These are phyloP conservation scores for Polypterus bichir DNA, from an alignment of 2,113 vertebrate species.

Conservation along the genomic window DNA sequence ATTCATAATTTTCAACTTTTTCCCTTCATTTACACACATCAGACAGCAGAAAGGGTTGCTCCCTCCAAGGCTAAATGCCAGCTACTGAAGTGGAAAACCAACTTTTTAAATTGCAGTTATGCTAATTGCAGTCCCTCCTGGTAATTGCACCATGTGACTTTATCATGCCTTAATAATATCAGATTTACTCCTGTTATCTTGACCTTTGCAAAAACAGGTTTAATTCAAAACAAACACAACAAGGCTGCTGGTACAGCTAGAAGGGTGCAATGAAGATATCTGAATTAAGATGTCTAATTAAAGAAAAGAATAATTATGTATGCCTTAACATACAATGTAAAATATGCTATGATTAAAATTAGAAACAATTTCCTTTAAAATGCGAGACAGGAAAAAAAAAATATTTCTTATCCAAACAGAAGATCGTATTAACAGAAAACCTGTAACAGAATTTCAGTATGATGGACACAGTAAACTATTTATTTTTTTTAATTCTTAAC, in stretches of 20 bases:
- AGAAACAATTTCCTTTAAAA: too few species aligned
- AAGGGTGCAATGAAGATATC: conserved; percentile 1
- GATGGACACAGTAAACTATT: too few species aligned
- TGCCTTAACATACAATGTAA: too few species aligned
- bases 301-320: too few species aligned
- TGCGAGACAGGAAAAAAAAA: too few species aligned
- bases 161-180: not conserved
- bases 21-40: conserved; percentile 11
- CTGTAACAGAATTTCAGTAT: too few species aligned
- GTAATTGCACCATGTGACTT: not conserved
- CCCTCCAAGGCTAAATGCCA: not conserved
- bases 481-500: too few species aligned
- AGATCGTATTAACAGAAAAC: too few species aligned
- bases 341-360: too few species aligned
- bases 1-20: not conserved
- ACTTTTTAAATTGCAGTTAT: not conserved
- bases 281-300: not conserved
- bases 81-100: not conserved
- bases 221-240: conserved; percentile 2
- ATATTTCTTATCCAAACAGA: too few species aligned
- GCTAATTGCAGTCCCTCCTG: not conserved
- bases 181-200: too few species aligned
- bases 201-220: not conserved
- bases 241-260: not conserved
- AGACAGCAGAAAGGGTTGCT: conserved; percentile 3